Conservation (phyloP, 2,113 vertebrate genomes). For the Apaloderma vittatum region DNA sequence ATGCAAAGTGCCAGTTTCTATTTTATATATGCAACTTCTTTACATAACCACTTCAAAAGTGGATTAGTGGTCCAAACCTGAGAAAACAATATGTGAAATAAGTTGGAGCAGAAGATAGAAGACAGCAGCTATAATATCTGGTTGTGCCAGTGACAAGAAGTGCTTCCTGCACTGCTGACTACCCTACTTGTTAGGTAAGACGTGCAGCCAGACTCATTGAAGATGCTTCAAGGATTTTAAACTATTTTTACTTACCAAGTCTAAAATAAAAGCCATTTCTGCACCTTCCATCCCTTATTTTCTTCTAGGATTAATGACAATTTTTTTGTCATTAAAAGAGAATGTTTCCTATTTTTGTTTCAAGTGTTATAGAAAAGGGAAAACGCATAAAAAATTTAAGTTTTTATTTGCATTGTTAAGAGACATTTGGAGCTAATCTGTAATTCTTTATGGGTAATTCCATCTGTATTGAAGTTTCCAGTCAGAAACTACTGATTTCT, state of each 20-base stretch:
- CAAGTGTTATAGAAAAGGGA: background rate
- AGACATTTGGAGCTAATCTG: background rate
- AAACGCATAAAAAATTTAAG: background rate
- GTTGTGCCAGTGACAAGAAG: background rate
- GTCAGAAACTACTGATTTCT: background rate
- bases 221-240: background rate
- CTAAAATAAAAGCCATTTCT: background rate
- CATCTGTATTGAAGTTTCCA: background rate
- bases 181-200: background rate
- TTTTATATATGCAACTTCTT: constrained; percentile 9
- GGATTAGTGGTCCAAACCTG: background rate
- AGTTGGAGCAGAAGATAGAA: background rate
- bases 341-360: background rate
- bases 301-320: background rate
- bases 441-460: background rate
- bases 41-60: constrained; percentile 24
- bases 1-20: background rate
- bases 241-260: background rate
- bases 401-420: background rate
- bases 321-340: background rate
- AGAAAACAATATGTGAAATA: background rate
- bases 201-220: accelerated
- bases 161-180: background rate
- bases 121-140: background rate
- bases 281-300: accelerated